A percentile compares a stretch with the other conserved stretches of the same genome.
Evolutionary conservation across 2,113 vertebrate genomes (phyloP).

Genomic region (Heptranchias perlo): DNA sequence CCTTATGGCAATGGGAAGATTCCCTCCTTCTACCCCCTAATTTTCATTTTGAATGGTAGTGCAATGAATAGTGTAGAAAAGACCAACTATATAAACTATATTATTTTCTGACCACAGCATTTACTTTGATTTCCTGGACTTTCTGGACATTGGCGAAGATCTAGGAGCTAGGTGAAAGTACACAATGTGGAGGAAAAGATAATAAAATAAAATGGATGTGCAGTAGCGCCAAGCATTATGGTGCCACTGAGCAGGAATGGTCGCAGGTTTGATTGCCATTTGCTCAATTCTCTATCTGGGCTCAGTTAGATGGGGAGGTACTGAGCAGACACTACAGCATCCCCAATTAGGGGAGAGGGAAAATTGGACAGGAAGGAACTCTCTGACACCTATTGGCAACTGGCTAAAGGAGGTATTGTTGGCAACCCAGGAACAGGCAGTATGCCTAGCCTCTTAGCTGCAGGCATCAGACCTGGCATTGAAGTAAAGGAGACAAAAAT

Average conservation of each 20-base stretch:
- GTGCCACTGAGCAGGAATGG: not conserved
- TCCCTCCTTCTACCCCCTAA: not conserved
- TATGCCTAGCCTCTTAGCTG: not conserved
- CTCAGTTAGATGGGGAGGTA: not conserved
- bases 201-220: not conserved
- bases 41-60: not conserved
- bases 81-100: not conserved
- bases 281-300: not conserved
- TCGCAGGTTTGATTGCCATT: not conserved
- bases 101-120: not conserved
- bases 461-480: not conserved
- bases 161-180: not conserved
- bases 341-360: not conserved
- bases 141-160: not conserved
- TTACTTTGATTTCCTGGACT: not conserved
- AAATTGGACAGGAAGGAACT: not conserved
- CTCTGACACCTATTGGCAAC: not conserved
- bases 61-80: not conserved
- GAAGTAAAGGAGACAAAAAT: not conserved
- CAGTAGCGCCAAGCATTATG: not conserved
- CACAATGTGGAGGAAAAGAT: not conserved
- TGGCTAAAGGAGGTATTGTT: not conserved
- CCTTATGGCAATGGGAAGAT: not conserved
- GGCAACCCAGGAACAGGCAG: not conserved
- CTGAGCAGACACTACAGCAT: not conserved